Evolutionary conservation across 2,888 invertebrate species (phyloP).

Genomic region (Atethmia centrago): DNA sequence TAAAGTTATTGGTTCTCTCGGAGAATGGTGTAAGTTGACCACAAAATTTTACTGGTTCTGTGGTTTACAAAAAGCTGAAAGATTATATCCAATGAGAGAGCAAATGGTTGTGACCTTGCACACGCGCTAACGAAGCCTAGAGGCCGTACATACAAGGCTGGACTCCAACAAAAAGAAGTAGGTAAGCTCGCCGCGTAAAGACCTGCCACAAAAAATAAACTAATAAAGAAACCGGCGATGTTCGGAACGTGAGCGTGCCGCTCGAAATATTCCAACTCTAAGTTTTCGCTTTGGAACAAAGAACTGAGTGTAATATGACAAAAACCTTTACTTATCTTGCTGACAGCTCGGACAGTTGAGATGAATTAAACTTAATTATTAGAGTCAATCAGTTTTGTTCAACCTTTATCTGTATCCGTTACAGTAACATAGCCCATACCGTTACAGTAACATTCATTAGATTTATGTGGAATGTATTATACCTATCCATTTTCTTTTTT

Average conservation of each 20-base stretch:
- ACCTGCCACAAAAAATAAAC: conserved; percentile 87
- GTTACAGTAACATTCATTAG: conserved; percentile 12
- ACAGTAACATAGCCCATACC: background rate
- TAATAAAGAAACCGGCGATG: conserved; percentile 78
- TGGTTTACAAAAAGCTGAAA: conserved; percentile 65
- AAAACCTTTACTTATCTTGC: conserved; percentile 48
- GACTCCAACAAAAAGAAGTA: conserved; percentile 81
- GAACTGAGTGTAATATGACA: conserved; percentile 53
- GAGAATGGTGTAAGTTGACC: conserved; percentile 3
- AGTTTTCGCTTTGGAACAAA: conserved; percentile 67
- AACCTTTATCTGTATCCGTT: conserved; percentile 7
- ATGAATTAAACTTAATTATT: conserved; percentile 55
- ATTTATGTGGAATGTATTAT: conserved; percentile 8
- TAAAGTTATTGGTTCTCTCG: conserved; percentile 51
- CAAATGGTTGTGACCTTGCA: conserved; percentile 85
- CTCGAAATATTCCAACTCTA: conserved; percentile 71
- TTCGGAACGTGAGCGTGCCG: conserved; percentile 78
- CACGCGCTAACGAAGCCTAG: conserved; percentile 88
- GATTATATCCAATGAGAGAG: conserved; percentile 71
- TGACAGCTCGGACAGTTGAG: conserved; percentile 53
- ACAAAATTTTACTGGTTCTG: conserved; percentile 22
- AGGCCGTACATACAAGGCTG: conserved; percentile 83
- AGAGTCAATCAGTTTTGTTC: conserved; percentile 45
- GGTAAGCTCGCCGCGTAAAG: conserved; percentile 80
- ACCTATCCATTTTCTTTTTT: background rate